phyloP scores from a whole-genome alignment of 2,888 invertebrate genomes.

The Apoda limacodes region DNA sequence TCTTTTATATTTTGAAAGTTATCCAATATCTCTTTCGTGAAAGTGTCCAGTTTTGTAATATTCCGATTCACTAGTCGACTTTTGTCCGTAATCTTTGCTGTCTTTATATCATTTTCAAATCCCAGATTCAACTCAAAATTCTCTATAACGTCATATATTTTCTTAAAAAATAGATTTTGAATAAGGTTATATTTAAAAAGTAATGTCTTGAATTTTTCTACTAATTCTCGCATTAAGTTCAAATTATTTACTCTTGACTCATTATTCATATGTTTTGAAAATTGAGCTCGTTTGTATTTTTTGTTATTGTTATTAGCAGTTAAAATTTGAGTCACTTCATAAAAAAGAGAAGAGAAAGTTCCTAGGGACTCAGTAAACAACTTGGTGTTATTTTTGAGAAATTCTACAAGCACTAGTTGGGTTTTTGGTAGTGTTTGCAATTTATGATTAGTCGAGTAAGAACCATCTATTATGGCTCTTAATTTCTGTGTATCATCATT shows the following conservation, averaged over 20 bases:
- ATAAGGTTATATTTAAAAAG: constrained; percentile 36
- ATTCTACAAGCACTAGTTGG: constrained; percentile 31
- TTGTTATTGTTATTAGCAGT: constrained; percentile 22
- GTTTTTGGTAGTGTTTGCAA: constrained; percentile 27
- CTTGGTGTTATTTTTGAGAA: constrained; percentile 37
- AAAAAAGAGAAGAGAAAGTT: constrained; percentile 37
- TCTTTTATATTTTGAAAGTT: constrained; percentile 6
- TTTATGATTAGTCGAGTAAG: too few relatives aligned
- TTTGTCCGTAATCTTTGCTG: too few relatives aligned
- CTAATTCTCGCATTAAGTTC: too few relatives aligned
- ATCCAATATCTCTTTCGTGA: constrained; percentile 4
- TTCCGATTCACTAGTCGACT: too few relatives aligned
- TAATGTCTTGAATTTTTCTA: too few relatives aligned
- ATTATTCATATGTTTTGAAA: constrained; percentile 5
- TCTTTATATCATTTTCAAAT: constrained; percentile 14
- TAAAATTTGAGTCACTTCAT: constrained; percentile 34
- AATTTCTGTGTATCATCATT: too few relatives aligned
- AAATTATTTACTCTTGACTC: constrained; percentile 11
- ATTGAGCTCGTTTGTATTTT: constrained; percentile 6
- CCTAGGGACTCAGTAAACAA: constrained; percentile 37
- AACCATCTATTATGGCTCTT: too few relatives aligned
- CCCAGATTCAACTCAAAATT: constrained; percentile 22
- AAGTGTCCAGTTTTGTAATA: too few relatives aligned
- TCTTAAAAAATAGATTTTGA: constrained; percentile 42
- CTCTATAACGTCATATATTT: constrained; percentile 33